These are phyloP conservation scores for Dromas ardeola DNA, from an alignment of 2,113 vertebrate species.

Conservation along the genomic window DNA sequence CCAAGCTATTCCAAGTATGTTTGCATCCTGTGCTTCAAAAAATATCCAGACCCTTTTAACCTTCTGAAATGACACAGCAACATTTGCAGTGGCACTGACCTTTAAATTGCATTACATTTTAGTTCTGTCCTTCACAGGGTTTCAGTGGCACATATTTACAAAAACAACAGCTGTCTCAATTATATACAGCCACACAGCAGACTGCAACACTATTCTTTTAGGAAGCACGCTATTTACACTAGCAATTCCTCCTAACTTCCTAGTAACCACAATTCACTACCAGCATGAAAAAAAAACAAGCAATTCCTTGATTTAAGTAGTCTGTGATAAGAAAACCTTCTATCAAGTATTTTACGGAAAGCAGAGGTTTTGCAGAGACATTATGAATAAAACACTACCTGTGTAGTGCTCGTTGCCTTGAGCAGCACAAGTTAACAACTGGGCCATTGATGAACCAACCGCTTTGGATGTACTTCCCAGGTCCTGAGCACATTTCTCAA, in stretches of 20 bases:
- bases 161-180: background rate
- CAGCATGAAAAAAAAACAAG: background rate
- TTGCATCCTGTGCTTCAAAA: background rate
- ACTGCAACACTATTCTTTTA: background rate
- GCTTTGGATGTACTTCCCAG: slow-evolving; percentile 96
- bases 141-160: background rate
- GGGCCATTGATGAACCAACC: slow-evolving; percentile 97
- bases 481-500: slow-evolving; percentile 97
- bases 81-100: background rate
- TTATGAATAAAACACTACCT: slow-evolving; percentile 73
- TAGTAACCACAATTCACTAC: background rate
- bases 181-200: background rate
- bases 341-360: background rate
- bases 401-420: slow-evolving; percentile 98
- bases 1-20: background rate
- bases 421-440: slow-evolving; percentile 94
- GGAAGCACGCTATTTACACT: background rate
- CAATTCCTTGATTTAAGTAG: background rate
- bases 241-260: background rate
- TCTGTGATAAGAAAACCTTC: background rate
- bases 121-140: background rate
- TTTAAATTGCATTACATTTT: background rate
- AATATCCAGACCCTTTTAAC: background rate
- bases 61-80: background rate
- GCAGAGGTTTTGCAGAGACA: background rate